Conservation (phyloP, 2,888 invertebrate genomes). For the Metallyticus violacea region DNA sequence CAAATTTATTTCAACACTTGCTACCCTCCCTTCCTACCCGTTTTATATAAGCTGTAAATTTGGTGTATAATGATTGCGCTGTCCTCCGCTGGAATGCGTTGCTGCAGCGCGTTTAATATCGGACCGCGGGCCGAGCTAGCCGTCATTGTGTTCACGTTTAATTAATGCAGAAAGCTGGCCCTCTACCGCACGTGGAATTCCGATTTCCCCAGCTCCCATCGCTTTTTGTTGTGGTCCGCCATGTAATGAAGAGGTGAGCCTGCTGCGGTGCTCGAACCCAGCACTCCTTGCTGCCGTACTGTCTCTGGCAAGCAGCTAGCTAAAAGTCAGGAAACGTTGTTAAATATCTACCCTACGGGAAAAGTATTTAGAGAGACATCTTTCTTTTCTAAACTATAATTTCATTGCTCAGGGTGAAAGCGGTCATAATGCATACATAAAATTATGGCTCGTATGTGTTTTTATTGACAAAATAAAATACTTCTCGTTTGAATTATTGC, state of each 20-base stretch:
- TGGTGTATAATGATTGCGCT: slow-evolving; percentile 34
- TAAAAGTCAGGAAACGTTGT: no score
- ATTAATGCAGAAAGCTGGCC: slow-evolving; percentile 28
- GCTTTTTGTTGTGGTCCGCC: not conserved
- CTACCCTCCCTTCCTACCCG: slow-evolving; percentile 27
- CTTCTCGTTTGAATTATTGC: no score
- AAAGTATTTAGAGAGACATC: no score
- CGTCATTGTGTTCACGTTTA: slow-evolving; percentile 31
- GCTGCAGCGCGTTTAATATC: slow-evolving; percentile 31
- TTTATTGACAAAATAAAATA: no score
- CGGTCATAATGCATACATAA: no score
- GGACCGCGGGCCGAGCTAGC: slow-evolving; percentile 23
- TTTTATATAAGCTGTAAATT: slow-evolving; percentile 36
- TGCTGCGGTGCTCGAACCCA: not conserved
- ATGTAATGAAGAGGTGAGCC: not conserved
- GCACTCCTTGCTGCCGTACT: not conserved
- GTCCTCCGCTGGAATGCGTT: slow-evolving; percentile 26
- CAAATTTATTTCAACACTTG: slow-evolving; percentile 34
- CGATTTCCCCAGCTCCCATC: not conserved
- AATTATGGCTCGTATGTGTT: no score
- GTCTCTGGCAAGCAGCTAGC: no score
- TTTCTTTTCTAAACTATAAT: no score
- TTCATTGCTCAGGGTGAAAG: no score
- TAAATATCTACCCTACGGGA: no score
- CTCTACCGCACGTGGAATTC: slow-evolving; percentile 7